Evolutionary conservation across 35 echinoderm and acorn worm species (phyloP).

Genomic region (Heliocidaris tuberculata): DNA sequence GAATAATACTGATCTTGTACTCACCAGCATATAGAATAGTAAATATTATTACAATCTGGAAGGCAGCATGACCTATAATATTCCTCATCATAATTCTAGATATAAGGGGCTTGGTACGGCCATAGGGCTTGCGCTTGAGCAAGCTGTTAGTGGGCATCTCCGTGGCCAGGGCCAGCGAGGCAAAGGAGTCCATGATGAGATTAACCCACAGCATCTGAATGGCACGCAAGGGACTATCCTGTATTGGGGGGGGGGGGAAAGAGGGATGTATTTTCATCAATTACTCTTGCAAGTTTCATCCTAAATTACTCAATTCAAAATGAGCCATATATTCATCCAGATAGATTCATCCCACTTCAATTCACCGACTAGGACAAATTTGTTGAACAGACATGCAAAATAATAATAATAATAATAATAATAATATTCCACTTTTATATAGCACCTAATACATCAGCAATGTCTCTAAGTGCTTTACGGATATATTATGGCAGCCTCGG

Average conservation of each 20-base stretch:
- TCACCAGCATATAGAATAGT: constrained; percentile 90
- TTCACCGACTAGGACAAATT: too few species aligned
- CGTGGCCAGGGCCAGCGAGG: constrained; percentile 91
- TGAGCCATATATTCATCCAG: too few species aligned
- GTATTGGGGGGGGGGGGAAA: constrained; percentile 41
- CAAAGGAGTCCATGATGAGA: constrained; percentile 97
- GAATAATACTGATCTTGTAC: not conserved
- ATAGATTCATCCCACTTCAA: too few species aligned
- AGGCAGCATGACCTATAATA: constrained; percentile 84
- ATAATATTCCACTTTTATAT: too few species aligned
- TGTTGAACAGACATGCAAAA: too few species aligned
- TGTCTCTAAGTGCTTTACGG: too few species aligned
- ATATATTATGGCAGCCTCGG: too few species aligned
- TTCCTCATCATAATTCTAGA: constrained; percentile 97
- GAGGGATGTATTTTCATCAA: not conserved
- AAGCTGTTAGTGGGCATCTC: constrained; percentile 79
- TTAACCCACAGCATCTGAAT: constrained; percentile 99
- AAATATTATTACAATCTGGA: constrained; percentile 90
- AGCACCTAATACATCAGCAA: too few species aligned
- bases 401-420: too few species aligned
- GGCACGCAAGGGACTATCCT: constrained; percentile 91
- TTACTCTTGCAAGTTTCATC: too few species aligned
- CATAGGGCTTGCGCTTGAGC: constrained; percentile 85
- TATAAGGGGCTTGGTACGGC: constrained; percentile 93
- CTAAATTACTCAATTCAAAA: too few species aligned